Evolutionary conservation across 1,140 invertebrate species (phyloP).

Genomic region (Apis mellifera): Amel_HAv3.1 CM009944.2:8680501-8681000

Average conservation of each 20-base stretch:
- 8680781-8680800: conserved; percentile 30
- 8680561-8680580: not conserved
- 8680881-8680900: too few relatives aligned
- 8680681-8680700: conserved; percentile 64
- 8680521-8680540: too few relatives aligned
- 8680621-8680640: conserved; percentile 41
- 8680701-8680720: conserved; percentile 29
- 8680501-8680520: not conserved
- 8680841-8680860: not conserved
- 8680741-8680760: conserved; percentile 36
- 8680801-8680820: conserved; percentile 50
- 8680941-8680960: not conserved
- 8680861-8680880: not conserved
- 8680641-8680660: conserved; percentile 61
- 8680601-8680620: conserved; percentile 7
- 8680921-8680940: not conserved
- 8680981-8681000: not conserved
- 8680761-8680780: conserved; percentile 16
- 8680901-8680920: not conserved
- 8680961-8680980: not conserved
- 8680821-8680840: not conserved
- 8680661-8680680: conserved; percentile 66
- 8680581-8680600: not conserved
- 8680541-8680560: too few relatives aligned
- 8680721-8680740: conserved; percentile 33